Evolutionary conservation across 2,888 invertebrate genomes (phyloP).

Genomic region (Leptopilina myrica): DNA sequence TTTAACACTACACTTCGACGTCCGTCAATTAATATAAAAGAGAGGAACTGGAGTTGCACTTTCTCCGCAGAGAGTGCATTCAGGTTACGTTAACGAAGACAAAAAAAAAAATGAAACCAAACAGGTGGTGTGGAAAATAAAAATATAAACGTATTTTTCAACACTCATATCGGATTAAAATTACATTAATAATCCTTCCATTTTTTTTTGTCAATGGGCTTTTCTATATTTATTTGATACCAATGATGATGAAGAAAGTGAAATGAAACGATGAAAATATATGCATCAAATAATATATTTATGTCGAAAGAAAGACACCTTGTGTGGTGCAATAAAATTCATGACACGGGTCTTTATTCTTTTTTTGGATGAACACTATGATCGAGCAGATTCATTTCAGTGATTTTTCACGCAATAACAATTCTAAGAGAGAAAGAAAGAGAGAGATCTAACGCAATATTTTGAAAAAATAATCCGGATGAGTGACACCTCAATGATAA

Average conservation of each 20-base stretch:
- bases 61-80: not conserved
- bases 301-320: not conserved
- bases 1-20: conserved; percentile 8
- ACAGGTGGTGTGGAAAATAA: conserved; percentile 8
- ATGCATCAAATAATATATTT: too few species aligned
- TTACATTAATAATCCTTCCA: too few species aligned
- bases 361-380: not conserved
- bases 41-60: conserved; percentile 14
- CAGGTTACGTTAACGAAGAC: not conserved
- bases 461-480: not conserved
- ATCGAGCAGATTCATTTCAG: conserved; percentile 11
- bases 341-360: conserved; percentile 1
- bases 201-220: not conserved
- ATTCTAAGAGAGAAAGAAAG: not conserved
- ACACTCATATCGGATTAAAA: not conserved
- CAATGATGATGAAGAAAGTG: not conserved
- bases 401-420: not conserved
- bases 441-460: not conserved
- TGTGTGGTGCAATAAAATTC: conserved; percentile 5
- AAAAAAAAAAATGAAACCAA: not conserved
- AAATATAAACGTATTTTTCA: too few species aligned
- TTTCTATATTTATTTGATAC: not conserved
- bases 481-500: not conserved
- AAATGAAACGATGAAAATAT: not conserved
- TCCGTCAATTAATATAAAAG: not conserved